Conservation (phyloP, 1,140 invertebrate genomes). For the Kradibia gibbosae region DNA sequence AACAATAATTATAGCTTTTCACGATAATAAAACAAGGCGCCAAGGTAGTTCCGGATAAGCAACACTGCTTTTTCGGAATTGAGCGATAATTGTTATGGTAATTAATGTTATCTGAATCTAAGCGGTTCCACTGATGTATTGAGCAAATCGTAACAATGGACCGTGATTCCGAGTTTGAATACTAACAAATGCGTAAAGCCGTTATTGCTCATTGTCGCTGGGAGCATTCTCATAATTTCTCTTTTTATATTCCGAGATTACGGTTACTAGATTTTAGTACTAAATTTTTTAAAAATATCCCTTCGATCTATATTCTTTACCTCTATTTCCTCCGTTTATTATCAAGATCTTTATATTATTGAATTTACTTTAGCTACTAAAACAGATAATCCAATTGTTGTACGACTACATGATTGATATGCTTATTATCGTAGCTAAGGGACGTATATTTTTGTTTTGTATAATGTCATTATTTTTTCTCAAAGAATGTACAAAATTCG, state of each 20-base stretch:
- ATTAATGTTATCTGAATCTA: constrained; percentile 53
- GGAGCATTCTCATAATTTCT: constrained; percentile 62
- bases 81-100: not conserved
- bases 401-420: too few relatives aligned
- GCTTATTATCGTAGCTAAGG: too few relatives aligned
- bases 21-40: not conserved
- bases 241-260: constrained; percentile 47
- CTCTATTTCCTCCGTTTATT: too few relatives aligned
- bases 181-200: constrained; percentile 16
- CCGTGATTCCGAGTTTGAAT: constrained; percentile 39
- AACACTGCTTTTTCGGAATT: not conserved
- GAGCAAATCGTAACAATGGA: constrained; percentile 30
- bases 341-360: too few relatives aligned
- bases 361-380: too few relatives aligned
- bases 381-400: too few relatives aligned
- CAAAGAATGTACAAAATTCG: too few relatives aligned
- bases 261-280: not conserved
- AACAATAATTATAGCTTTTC: not conserved
- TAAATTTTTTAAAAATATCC: too few relatives aligned
- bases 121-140: constrained; percentile 50
- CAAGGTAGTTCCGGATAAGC: not conserved
- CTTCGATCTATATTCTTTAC: too few relatives aligned
- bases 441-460: too few relatives aligned
- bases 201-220: constrained; percentile 16
- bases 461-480: too few relatives aligned